phyloP scores from a whole-genome alignment of 2,888 invertebrate species.

The Mythimna loreyi region DNA sequence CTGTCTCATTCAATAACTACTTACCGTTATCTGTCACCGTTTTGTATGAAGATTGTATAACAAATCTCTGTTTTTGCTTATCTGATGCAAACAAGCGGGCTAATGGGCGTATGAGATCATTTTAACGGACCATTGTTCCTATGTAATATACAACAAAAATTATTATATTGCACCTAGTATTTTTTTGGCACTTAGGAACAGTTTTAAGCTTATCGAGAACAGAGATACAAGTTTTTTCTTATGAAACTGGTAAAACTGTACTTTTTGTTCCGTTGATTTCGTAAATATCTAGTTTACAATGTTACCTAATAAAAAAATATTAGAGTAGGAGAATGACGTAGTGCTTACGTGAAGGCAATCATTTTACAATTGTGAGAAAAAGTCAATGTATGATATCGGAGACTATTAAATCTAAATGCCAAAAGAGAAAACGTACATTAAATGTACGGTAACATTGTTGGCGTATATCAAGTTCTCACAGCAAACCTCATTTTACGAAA shows the following conservation, averaged over 20 bases:
- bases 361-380: constrained; percentile 64
- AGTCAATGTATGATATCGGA: constrained; percentile 56
- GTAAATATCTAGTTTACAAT: constrained; percentile 19
- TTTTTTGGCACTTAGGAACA: constrained; percentile 35
- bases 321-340: constrained; percentile 30
- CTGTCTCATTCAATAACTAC: constrained; percentile 61
- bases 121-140: constrained; percentile 71
- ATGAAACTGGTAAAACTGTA: constrained; percentile 24
- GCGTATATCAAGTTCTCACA: constrained; percentile 44
- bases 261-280: constrained; percentile 19
- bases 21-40: constrained; percentile 60
- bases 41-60: constrained; percentile 65
- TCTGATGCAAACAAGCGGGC: constrained; percentile 66
- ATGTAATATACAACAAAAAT: constrained; percentile 57
- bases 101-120: constrained; percentile 70
- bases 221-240: constrained; percentile 37
- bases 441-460: constrained; percentile 57
- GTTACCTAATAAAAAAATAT: constrained; percentile 34
- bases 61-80: constrained; percentile 67
- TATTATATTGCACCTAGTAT: constrained; percentile 55
- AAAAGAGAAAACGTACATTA: constrained; percentile 61
- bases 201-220: constrained; percentile 44
- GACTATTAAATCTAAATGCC: constrained; percentile 61
- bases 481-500: constrained; percentile 28
- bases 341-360: constrained; percentile 45